Evolutionary conservation across 2,797 vertebrate genomes (phyloP).

Genomic region (Parambassis ranga): DNA sequence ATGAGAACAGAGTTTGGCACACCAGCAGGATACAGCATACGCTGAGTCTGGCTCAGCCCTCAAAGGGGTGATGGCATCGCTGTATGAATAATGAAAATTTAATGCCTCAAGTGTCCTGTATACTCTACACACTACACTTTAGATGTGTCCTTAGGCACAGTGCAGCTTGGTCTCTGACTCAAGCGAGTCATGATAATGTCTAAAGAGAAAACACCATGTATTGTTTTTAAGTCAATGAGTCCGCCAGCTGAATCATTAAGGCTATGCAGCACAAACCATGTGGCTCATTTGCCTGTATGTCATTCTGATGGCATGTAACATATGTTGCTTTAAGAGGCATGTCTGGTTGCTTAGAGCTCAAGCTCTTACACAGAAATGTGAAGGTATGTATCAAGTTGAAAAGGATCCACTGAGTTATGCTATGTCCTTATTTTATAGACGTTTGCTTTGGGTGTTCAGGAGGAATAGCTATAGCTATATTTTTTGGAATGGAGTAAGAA

Average conservation of each 20-base stretch:
- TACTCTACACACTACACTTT: constrained; percentile 27
- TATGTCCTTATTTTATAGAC: neutral
- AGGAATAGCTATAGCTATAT: no score
- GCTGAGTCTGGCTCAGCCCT: constrained; percentile 50
- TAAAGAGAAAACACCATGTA: constrained; percentile 20
- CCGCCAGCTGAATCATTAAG: constrained; percentile 35
- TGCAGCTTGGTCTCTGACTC: constrained; percentile 36
- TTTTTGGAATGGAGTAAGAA: no score
- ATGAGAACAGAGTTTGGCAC: constrained; percentile 22
- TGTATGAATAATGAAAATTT: constrained; percentile 53
- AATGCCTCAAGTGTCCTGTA: constrained; percentile 16
- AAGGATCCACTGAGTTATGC: no score
- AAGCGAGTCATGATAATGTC: constrained; percentile 33
- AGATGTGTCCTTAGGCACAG: constrained; percentile 23
- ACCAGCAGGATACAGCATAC: constrained; percentile 20
- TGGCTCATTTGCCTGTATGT: constrained; percentile 31
- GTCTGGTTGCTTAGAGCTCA: neutral
- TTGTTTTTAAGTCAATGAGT: constrained; percentile 26
- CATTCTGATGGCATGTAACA: neutral
- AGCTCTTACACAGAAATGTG: neutral
- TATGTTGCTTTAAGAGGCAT: neutral
- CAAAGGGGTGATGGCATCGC: constrained; percentile 46
- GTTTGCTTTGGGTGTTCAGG: neutral
- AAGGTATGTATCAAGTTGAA: neutral
- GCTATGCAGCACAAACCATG: neutral